These are phyloP conservation scores for Taeniopygia guttata DNA, from an alignment of 2,797 vertebrate genomes.

Conservation along the genomic window DNA sequence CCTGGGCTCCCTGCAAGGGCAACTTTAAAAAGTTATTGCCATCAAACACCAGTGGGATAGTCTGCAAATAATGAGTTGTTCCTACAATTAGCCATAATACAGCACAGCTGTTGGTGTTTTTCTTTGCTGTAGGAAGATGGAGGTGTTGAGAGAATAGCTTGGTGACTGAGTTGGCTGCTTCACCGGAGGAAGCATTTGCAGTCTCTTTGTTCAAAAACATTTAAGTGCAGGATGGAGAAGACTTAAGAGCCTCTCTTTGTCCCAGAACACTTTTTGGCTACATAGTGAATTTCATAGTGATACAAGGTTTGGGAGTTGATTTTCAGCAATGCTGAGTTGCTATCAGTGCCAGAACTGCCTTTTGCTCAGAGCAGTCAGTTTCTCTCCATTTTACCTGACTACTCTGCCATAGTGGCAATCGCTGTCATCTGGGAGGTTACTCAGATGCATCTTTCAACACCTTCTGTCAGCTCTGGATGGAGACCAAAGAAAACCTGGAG, in stretches of 20 bases:
- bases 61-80: not conserved
- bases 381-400: not conserved
- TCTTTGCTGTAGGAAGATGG: not conserved
- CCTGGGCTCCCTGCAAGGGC: not conserved
- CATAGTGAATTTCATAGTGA: not conserved
- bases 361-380: not conserved
- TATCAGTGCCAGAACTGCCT: not conserved
- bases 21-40: not conserved
- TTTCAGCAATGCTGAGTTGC: not conserved
- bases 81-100: not conserved
- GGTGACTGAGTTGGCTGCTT: not conserved
- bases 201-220: not conserved
- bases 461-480: not conserved
- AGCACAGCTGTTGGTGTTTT: conserved; percentile 24
- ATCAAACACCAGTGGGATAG: conserved; percentile 18
- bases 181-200: not conserved
- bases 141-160: not conserved
- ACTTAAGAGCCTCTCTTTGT: not conserved
- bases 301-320: not conserved
- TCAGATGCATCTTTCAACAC: not conserved
- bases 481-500: not conserved
- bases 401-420: not conserved
- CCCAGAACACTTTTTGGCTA: not conserved
- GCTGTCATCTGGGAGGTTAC: not conserved
- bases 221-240: not conserved